These are phyloP conservation scores for Sinocyclocheilus grahami DNA, from an alignment of 2,113 vertebrate species.

Conservation along the genomic window DNA sequence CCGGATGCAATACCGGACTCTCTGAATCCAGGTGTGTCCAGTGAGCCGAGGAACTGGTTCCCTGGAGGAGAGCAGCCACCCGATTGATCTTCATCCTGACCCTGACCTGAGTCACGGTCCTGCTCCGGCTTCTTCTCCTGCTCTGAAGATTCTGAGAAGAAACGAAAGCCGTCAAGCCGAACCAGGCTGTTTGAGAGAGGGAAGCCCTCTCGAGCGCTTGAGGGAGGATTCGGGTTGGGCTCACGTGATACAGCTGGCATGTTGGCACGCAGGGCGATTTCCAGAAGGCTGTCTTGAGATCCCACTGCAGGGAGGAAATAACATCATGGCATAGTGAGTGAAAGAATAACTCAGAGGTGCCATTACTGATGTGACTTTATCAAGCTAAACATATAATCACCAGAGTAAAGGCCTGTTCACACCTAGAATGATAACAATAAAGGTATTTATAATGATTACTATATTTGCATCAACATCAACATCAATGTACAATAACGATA, in stretches of 20 bases:
- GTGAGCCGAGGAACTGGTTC: conserved; percentile 81
- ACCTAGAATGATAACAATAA: too few relatives aligned
- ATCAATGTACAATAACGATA: too few relatives aligned
- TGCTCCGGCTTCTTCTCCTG: conserved; percentile 63
- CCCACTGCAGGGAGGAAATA: conserved; percentile 76
- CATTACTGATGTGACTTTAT: neutral
- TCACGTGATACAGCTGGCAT: conserved; percentile 77
- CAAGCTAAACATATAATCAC: too few relatives aligned
- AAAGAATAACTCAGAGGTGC: neutral
- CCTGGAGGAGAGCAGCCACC: conserved; percentile 65
- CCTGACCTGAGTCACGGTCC: conserved; percentile 59
- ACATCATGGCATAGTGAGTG: neutral
- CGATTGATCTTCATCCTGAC: conserved; percentile 47
- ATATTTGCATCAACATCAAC: too few relatives aligned
- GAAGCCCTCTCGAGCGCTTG: conserved; percentile 71
- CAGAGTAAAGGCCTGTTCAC: too few relatives aligned
- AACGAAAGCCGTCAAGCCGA: conserved; percentile 88
- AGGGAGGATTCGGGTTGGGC: conserved; percentile 76
- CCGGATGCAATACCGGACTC: conserved; percentile 94
- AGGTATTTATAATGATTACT: too few relatives aligned
- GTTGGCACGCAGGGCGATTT: conserved; percentile 92
- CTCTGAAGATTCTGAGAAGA: conserved; percentile 70
- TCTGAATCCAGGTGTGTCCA: conserved; percentile 91
- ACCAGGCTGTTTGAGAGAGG: conserved; percentile 83
- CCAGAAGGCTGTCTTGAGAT: conserved; percentile 95